Evolutionary conservation across 2,797 vertebrate species (phyloP).

Genomic region (Dromococcyx pavoninus): DNA sequence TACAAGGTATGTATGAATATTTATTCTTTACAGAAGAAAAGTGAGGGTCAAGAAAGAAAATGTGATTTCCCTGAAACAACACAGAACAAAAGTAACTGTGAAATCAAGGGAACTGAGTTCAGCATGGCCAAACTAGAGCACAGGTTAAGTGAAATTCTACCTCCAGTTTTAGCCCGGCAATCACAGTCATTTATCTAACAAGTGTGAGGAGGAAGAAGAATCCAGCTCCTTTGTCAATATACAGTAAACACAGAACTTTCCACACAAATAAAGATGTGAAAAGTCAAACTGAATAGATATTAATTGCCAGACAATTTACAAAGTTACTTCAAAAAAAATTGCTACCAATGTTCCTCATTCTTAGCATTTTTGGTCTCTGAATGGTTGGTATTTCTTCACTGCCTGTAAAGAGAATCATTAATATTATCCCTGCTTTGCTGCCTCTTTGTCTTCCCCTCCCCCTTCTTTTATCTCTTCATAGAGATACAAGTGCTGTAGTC

Average conservation of each 20-base stretch:
- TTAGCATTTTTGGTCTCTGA: background rate
- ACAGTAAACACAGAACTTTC: background rate
- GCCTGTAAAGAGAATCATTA: constrained; percentile 3
- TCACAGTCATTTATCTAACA: background rate
- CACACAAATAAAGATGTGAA: background rate
- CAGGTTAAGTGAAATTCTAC: background rate
- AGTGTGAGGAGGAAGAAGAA: background rate
- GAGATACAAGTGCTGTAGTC: background rate
- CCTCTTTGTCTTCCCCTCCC: background rate
- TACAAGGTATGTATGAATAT: background rate
- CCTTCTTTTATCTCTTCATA: background rate
- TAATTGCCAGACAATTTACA: background rate
- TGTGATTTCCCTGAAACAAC: background rate
- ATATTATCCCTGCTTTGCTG: background rate
- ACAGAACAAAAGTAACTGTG: background rate
- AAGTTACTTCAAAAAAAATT: background rate
- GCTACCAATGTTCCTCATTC: background rate
- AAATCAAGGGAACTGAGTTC: background rate
- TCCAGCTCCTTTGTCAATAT: background rate
- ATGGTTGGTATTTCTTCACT: background rate
- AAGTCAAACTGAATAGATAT: background rate
- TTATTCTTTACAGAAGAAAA: background rate
- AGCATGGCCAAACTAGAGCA: background rate
- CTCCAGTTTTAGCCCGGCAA: background rate
- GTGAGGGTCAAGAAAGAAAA: background rate